Percentiles rank a stretch among this genome's conserved stretches.
Conservation (phyloP, 2,797 vertebrate species). For the Nothura maculosa region DNA sequence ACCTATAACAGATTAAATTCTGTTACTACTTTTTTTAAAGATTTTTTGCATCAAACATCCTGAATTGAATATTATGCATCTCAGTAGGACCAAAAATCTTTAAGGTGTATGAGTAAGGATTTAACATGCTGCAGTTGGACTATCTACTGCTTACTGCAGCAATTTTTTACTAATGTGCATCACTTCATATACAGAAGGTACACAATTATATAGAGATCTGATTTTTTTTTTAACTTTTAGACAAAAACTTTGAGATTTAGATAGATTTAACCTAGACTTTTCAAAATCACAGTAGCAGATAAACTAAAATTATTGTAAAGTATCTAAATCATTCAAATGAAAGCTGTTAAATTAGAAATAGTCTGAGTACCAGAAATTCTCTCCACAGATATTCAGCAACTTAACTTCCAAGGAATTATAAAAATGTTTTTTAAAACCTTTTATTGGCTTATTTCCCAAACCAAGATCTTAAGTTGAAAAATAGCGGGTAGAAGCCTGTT, state of each 20-base stretch:
- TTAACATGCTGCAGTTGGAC: not conserved
- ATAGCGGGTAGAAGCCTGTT: not conserved
- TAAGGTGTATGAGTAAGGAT: not conserved
- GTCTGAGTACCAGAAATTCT: not conserved
- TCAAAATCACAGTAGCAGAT: not conserved
- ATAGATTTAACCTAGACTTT: not conserved
- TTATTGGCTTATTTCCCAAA: not conserved
- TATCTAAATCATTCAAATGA: not conserved
- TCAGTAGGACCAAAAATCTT: not conserved
- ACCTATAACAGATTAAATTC: not conserved
- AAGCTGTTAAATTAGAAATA: not conserved
- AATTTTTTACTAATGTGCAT: not conserved
- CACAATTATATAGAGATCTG: not conserved
- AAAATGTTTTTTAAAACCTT: not conserved
- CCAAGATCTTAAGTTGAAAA: not conserved
- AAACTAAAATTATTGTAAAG: not conserved
- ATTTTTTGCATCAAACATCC: not conserved
- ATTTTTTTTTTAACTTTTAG: not conserved
- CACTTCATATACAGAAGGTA: not conserved
- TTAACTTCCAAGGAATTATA: not conserved
- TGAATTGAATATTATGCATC: accelerated
- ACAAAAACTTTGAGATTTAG: not conserved
- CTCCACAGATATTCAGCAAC: not conserved
- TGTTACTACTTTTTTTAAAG: not conserved
- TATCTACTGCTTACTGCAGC: not conserved